Conservation (phyloP, 1,140 invertebrate species). For the Bombus confusus region DNA sequence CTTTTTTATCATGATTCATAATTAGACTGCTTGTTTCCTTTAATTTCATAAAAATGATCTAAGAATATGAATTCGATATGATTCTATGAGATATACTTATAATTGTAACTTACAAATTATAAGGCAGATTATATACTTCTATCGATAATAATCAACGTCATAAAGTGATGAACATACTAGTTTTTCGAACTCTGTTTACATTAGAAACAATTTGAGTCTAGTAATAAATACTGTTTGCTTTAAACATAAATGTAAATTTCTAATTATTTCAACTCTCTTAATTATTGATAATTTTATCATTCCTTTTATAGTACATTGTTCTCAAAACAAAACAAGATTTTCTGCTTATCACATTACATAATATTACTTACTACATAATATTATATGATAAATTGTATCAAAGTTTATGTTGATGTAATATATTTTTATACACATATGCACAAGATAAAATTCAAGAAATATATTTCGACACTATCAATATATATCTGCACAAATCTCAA, state of each 20-base stretch:
- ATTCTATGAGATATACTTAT: neutral
- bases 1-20: neutral
- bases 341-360: neutral
- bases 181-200: neutral
- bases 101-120: constrained; percentile 17
- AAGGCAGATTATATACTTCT: constrained; percentile 12
- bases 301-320: neutral
- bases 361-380: neutral
- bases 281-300: neutral
- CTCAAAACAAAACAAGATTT: neutral
- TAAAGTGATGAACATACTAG: constrained; percentile 1
- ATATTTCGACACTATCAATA: neutral
- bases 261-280: neutral
- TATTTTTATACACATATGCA: constrained; percentile 4
- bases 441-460: neutral
- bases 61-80: constrained; percentile 4
- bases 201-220: constrained; percentile 4
- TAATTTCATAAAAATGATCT: neutral
- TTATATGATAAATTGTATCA: constrained; percentile 2
- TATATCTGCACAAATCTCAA: neutral
- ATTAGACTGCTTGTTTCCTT: neutral
- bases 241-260: constrained; percentile 10
- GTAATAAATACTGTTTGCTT: constrained; percentile 15
- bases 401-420: neutral
- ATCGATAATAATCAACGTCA: neutral